Evolutionary conservation across 2,888 invertebrate genomes (phyloP).

Genomic region (Drosophila pseudotalamancana): DNA sequence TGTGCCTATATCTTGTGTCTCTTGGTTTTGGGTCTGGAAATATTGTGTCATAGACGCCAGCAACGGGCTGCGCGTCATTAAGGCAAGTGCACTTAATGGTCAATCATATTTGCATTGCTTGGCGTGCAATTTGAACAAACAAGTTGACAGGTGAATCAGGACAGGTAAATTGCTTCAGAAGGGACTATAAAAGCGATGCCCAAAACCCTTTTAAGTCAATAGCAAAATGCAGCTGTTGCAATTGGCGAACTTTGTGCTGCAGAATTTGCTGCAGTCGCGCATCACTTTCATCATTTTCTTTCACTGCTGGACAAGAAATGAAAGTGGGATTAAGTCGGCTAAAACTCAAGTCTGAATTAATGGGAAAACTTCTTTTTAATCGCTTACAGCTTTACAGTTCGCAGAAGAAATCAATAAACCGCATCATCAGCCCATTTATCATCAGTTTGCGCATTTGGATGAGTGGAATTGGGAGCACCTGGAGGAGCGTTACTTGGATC

Average conservation of each 20-base stretch:
- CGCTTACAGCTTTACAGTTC: slow-evolving; percentile 34
- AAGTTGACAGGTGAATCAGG: slow-evolving; percentile 49
- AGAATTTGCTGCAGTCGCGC: slow-evolving; percentile 62
- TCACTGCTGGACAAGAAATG: slow-evolving; percentile 68
- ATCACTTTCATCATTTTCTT: slow-evolving; percentile 61
- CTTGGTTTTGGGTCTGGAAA: slow-evolving; percentile 71
- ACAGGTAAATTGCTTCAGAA: slow-evolving; percentile 47
- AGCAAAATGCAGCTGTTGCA: slow-evolving; percentile 50
- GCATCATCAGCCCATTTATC: slow-evolving; percentile 46
- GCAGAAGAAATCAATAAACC: slow-evolving; percentile 47
- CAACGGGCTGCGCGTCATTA: slow-evolving; percentile 9
- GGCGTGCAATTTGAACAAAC: slow-evolving; percentile 58
- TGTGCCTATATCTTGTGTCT: slow-evolving; percentile 61
- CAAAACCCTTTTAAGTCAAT: slow-evolving; percentile 7
- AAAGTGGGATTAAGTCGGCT: slow-evolving; percentile 33
- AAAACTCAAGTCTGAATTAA: not conserved
- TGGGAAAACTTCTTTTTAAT: not conserved
- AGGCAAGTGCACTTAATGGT: slow-evolving; percentile 35
- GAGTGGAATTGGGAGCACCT: slow-evolving; percentile 37
- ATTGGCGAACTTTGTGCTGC: slow-evolving; percentile 68
- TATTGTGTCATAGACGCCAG: slow-evolving; percentile 52
- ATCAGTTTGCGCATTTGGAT: slow-evolving; percentile 57
- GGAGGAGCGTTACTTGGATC: slow-evolving; percentile 53
- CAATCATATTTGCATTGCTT: slow-evolving; percentile 14
- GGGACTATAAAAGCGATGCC: slow-evolving; percentile 44